A percentile compares a stretch with the other conserved stretches of the same genome.
These are phyloP conservation scores for Onthophagus taurus DNA, from an alignment of 1,140 invertebrate species.

Conservation along the genomic window DNA sequence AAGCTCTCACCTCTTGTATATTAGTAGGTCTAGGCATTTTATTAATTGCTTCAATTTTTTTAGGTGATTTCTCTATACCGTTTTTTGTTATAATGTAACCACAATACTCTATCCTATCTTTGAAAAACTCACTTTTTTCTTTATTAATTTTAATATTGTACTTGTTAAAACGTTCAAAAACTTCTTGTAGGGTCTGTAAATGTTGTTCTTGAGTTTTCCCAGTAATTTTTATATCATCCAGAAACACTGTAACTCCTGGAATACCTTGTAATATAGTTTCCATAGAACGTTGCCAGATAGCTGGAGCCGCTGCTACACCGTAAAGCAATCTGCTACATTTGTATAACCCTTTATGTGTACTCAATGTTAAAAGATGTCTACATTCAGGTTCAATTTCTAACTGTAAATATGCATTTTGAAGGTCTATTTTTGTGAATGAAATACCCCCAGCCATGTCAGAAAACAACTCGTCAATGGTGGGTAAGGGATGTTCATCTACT, in stretches of 20 bases:
- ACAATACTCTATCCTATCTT: slow-evolving; percentile 1
- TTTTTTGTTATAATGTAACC: slow-evolving; percentile 3
- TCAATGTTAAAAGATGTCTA: slow-evolving; percentile 12
- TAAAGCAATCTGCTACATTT: slow-evolving; percentile 10
- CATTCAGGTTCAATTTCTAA: slow-evolving; percentile 2
- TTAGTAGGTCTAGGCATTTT: not conserved
- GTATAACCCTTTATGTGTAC: slow-evolving; percentile 20
- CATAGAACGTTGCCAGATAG: slow-evolving; percentile 10
- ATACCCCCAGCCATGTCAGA: slow-evolving; percentile 6
- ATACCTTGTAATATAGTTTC: slow-evolving; percentile 11
- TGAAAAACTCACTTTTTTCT: slow-evolving; percentile 3
- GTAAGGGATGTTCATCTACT: slow-evolving; percentile 15
- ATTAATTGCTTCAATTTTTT: slow-evolving; percentile 4
- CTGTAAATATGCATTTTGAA: slow-evolving; percentile 10
- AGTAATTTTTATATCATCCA: slow-evolving; percentile 11
- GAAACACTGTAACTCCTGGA: slow-evolving; percentile 4
- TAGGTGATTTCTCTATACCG: not conserved
- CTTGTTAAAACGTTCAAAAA: slow-evolving; percentile 2
- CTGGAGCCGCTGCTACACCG: slow-evolving; percentile 9
- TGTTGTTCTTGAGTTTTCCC: not conserved
- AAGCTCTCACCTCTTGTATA: slow-evolving; percentile 1
- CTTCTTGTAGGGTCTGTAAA: not conserved
- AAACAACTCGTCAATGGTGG: slow-evolving; percentile 15
- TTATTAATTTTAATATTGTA: slow-evolving; percentile 6
- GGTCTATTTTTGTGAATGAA: slow-evolving; percentile 9